Conservation (phyloP, 2,113 vertebrate species). For the Eolophus roseicapilla region DNA sequence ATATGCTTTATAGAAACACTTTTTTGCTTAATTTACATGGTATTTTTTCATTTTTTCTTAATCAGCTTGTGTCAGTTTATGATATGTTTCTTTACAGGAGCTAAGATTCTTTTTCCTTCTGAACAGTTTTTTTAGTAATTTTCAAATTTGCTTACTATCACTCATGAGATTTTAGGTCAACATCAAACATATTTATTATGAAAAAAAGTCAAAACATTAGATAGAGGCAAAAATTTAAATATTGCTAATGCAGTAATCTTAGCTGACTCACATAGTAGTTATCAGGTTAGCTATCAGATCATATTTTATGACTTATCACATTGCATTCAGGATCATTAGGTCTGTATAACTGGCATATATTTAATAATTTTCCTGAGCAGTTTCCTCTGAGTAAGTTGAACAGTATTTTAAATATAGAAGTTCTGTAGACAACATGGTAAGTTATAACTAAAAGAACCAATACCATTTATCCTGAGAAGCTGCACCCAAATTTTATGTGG, state of each 20-base stretch:
- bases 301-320: not conserved
- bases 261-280: not conserved
- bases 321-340: not conserved
- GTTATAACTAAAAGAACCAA: not conserved
- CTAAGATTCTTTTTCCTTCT: not conserved
- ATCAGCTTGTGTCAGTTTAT: not conserved
- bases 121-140: not conserved
- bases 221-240: not conserved
- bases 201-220: not conserved
- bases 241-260: not conserved
- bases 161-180: not conserved
- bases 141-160: not conserved
- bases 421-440: not conserved
- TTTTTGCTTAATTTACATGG: not conserved
- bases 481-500: not conserved
- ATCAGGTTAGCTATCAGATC: not conserved
- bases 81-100: not conserved
- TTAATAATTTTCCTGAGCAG: not conserved
- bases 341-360: not conserved
- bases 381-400: not conserved
- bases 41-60: not conserved
- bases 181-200: not conserved
- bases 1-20: not conserved
- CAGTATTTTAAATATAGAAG: not conserved
- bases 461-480: not conserved